Conservation (phyloP, 2,888 invertebrate genomes). For the Molorchus minor region DNA sequence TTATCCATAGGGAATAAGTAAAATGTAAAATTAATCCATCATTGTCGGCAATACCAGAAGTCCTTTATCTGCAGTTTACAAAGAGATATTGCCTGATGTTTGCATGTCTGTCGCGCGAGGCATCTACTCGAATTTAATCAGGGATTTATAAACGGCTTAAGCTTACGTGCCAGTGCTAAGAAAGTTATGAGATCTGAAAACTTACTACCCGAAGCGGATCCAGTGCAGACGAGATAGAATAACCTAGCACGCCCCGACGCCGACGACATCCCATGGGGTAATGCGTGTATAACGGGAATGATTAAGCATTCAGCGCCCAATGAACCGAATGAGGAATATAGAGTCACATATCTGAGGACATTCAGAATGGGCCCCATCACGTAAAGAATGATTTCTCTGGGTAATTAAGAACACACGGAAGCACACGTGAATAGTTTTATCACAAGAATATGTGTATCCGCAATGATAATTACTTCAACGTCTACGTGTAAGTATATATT, state of each 20-base stretch:
- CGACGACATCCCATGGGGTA: background rate
- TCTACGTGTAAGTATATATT: too few relatives aligned
- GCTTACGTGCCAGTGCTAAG: background rate
- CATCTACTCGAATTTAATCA: background rate
- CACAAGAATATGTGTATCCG: too few relatives aligned
- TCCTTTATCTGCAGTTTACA: background rate
- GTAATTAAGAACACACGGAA: too few relatives aligned
- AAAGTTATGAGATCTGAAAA: constrained; percentile 1
- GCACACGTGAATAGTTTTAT: too few relatives aligned
- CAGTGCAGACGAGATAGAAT: background rate
- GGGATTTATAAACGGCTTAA: background rate
- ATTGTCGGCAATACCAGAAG: background rate
- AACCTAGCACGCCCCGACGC: background rate
- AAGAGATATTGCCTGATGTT: background rate
- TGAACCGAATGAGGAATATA: background rate
- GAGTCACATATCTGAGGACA: constrained; percentile 14
- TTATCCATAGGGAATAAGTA: background rate
- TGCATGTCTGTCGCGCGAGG: background rate
- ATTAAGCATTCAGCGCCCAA: background rate
- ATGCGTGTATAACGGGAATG: background rate
- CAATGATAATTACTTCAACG: too few relatives aligned
- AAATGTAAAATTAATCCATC: background rate
- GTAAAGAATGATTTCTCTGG: background rate
- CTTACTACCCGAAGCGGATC: background rate
- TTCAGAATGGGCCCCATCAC: too few relatives aligned